Conservation (phyloP, 2,888 invertebrate genomes). For the Drosophila parthenogenetica region DNA sequence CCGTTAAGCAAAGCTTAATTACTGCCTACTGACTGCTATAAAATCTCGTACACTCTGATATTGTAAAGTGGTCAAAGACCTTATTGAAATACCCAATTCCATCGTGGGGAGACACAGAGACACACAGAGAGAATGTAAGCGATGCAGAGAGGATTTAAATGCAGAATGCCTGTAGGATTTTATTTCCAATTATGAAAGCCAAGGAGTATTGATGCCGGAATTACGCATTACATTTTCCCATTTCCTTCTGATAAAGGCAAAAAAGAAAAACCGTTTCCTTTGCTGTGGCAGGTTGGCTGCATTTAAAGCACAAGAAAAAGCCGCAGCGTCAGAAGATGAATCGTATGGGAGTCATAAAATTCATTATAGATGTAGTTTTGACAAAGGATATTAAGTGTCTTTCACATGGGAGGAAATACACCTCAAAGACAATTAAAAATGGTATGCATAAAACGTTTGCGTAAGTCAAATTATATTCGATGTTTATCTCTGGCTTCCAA, state of each 20-base stretch:
- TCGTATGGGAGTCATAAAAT: conserved; percentile 21
- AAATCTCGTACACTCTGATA: background rate
- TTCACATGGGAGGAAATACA: conserved; percentile 12
- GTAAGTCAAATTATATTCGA: conserved; percentile 30
- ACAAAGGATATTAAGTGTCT: conserved; percentile 12
- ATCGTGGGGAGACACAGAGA: background rate
- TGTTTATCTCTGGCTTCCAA: conserved; percentile 28
- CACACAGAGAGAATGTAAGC: background rate
- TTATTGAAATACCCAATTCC: background rate
- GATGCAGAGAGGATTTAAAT: background rate
- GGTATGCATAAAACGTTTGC: conserved; percentile 15
- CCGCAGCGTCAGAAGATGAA: background rate
- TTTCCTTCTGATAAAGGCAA: conserved; percentile 26
- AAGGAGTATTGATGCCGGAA: conserved; percentile 31
- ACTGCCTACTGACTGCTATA: background rate
- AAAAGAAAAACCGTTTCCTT: conserved; percentile 22
- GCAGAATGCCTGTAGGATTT: background rate
- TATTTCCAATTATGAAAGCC: conserved; percentile 29
- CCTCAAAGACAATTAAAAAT: conserved; percentile 48
- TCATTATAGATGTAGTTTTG: conserved; percentile 27
- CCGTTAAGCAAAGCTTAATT: background rate
- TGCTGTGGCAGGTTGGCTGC: conserved; percentile 6
- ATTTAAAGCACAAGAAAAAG: background rate
- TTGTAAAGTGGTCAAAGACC: conserved; percentile 12
- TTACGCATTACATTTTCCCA: conserved; percentile 29